Conservation (phyloP, 2,797 vertebrate species). For the Etheostoma perlongum region DNA sequence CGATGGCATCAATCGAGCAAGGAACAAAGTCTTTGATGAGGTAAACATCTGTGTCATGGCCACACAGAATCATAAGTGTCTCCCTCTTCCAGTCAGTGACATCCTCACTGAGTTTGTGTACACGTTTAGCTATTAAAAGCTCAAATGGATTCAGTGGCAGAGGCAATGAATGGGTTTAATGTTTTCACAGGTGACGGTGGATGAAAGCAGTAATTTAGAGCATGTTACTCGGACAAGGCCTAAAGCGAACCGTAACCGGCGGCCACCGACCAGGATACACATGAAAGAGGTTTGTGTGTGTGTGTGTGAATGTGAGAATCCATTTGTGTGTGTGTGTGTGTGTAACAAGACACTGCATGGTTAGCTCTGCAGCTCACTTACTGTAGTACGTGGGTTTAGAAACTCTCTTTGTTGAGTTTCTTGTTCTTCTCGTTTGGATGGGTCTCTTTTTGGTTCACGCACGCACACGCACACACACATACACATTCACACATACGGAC, state of each 20-base stretch:
- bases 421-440: background rate
- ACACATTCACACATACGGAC: too few relatives aligned
- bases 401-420: background rate
- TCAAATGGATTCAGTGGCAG: background rate
- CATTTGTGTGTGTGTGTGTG: conserved; percentile 5
- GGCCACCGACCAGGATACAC: conserved; percentile 94
- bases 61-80: background rate
- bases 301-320: conserved; percentile 21
- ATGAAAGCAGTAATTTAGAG: conserved; percentile 89
- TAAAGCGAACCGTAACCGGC: conserved; percentile 87
- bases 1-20: conserved; percentile 91
- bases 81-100: background rate
- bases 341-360: background rate
- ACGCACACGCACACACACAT: too few relatives aligned
- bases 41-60: conserved; percentile 70
- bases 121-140: background rate
- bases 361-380: background rate
- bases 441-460: background rate
- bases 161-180: conserved; percentile 6
- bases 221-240: conserved; percentile 92
- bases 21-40: conserved; percentile 96
- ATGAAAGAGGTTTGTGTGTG: conserved; percentile 90
- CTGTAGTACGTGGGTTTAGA: background rate
- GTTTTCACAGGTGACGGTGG: conserved; percentile 89
- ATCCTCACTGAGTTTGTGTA: background rate